Base-by-base conservation (phyloP, 2,113 vertebrate species). In the Ctenodactylus gundi region DNA sequence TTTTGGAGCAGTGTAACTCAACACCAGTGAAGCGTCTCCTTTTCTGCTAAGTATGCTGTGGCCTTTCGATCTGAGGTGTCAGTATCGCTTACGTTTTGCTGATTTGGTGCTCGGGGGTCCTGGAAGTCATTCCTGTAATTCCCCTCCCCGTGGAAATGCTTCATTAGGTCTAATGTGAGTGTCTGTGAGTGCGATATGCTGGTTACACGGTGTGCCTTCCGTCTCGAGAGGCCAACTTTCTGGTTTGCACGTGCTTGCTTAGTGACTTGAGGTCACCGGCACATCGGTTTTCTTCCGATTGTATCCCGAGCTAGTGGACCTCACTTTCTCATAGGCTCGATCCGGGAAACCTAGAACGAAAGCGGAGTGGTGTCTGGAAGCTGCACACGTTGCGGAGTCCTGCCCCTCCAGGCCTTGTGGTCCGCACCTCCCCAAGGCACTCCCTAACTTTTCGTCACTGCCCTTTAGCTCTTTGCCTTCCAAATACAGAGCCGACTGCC, bases 401-500 rank as follows among this genome's bases (percentile, higher is more conserved):
- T 70, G n/a, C 62, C 70, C 70, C 53, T 64, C 0, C 36, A 27
- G 85, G 51, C 44, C 62, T 41, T 1, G 2, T 12, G 13, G 55
- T 72, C 55, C 29, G 58, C 12, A 34, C 73, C 6, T 73, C 73
- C 46, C 34, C 68, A 76, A 76, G 44, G 44, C 49, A 36, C 13
- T 77, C n/a, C 57, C 93, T 93, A 55, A 34, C 85, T 49, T 80
- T 65, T 44, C 67, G 29, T 0, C 0, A 4, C 34, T 76, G 62
- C n/a, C 34, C 53, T 72, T 58, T 41, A 39, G 25, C 58, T 51
- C 39, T 29, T 0, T 46, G 94, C 44, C 88, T 67, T 78, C 23
- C 64, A 88, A 76, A 70, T 72, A 90, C 60, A n/a, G 41, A 64
- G 67, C 44, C 90, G 62, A 94, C 80, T 93, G 80, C 72, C 89